phyloP scores from a whole-genome alignment of 1,140 invertebrate genomes.

The Drosophila prosaltans region DNA sequence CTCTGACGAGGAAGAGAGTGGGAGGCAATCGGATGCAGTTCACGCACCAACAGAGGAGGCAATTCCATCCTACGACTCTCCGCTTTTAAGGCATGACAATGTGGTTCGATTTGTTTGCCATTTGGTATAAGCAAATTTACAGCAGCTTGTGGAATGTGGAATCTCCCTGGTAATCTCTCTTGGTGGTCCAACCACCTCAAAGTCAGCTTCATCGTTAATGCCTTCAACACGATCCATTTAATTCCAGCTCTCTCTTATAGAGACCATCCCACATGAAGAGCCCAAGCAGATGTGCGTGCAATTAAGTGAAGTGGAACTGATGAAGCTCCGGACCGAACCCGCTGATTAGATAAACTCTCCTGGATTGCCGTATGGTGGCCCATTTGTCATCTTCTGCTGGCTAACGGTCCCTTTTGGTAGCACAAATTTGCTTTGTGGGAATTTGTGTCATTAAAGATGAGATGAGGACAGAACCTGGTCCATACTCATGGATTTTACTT shows the following conservation, averaged over 20 bases:
- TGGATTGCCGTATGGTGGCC: conserved; percentile 20
- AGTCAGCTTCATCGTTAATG: conserved; percentile 17
- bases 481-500: background rate
- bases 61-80: background rate
- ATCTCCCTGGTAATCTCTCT: conserved; percentile 39
- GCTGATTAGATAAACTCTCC: conserved; percentile 4
- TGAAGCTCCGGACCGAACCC: conserved; percentile 17
- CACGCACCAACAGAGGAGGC: conserved; percentile 43
- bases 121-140: conserved; percentile 70
- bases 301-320: conserved; percentile 44
- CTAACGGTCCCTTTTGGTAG: conserved; percentile 39
- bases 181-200: conserved; percentile 44
- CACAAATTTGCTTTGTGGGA: conserved; percentile 52
- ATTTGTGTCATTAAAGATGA: conserved; percentile 57
- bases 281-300: conserved; percentile 40
- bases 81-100: conserved; percentile 66
- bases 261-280: background rate
- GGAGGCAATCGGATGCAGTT: conserved; percentile 43
- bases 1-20: conserved; percentile 37
- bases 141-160: conserved; percentile 35
- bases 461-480: background rate
- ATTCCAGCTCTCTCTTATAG: background rate
- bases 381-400: conserved; percentile 51
- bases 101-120: conserved; percentile 71
- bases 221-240: conserved; percentile 21